Conservation (phyloP, 2,113 vertebrate species). For the Lagopus leucura region DNA sequence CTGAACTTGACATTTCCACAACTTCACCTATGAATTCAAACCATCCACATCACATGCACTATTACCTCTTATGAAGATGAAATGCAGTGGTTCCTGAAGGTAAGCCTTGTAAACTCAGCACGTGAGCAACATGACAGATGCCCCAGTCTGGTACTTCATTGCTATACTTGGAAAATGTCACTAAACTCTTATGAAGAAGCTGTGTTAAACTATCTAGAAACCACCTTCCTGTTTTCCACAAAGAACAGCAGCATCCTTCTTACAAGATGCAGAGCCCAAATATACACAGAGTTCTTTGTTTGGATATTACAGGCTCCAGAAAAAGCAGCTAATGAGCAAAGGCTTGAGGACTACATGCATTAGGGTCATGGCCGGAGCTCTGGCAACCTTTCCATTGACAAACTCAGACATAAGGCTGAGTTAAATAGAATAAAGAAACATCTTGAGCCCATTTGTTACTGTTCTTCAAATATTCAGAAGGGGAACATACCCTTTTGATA, state of each 20-base stretch:
- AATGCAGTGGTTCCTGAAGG: neutral
- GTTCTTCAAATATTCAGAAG: neutral
- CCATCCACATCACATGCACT: neutral
- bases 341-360: neutral
- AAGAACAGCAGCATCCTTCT: neutral
- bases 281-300: neutral
- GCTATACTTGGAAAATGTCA: neutral
- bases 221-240: neutral
- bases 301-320: neutral
- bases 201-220: neutral
- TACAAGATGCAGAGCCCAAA: neutral
- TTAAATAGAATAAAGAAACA: neutral
- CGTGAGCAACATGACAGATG: neutral
- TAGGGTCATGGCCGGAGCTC: neutral
- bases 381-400: neutral
- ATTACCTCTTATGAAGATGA: neutral
- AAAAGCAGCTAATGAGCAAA: neutral
- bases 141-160: neutral
- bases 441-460: neutral
- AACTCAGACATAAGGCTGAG: neutral
- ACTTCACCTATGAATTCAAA: neutral
- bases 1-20: neutral
- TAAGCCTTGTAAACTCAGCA: neutral
- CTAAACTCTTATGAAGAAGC: neutral
- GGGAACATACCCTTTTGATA: slow-evolving; percentile 93